Evolutionary conservation across 2,888 invertebrate species (phyloP), one percentile per base, ranked within the genome.

Genomic region (Acheta domesticus): DNA sequence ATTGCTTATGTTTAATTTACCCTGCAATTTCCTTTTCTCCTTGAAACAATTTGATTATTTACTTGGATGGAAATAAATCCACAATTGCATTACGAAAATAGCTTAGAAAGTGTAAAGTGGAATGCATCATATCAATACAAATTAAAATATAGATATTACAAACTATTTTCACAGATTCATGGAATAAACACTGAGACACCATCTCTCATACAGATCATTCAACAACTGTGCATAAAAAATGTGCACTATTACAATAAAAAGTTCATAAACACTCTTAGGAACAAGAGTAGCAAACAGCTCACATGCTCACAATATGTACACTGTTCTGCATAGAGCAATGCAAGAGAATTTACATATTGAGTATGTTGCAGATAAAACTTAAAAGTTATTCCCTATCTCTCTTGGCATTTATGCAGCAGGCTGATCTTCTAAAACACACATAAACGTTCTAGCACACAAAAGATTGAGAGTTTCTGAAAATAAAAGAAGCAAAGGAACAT

Each of bases 391-490:
- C n/a, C n/a, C n/a, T 62, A 19, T 62, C 62, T 62, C n/a, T n/a
- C n/a, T n/a, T 19, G 14, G 16, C 62, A 19, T n/a, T 62, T n/a
- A 62, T 62, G 62, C 62, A 19, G 62, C 62, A n/a, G 62, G 62
- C 11, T 62, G 16, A 20, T 91, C 90, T 86, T 95, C 94, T 79
- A 93, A 92, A 83, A 95, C 91, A 85, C 95, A 94, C 84, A 95
- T 88, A 86, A 96, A 96, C 84, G 94, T 87, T 88, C 95, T 95
- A 2, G 94, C 93, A 85, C 95, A 95, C 81, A 89, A 86, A 82
- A 91, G 85, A 84, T 95, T 95, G 84, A 95, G 91, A 76, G 89
- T 86, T 84, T 92, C 89, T 89, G 85, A 20, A 87, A 87, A 81
- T 81, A 81, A 79, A 83, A 82, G 77, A 82, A 78, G 74, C 23